Conservation (phyloP, 1,140 invertebrate genomes). For the Bicyclus anynana region DNA sequence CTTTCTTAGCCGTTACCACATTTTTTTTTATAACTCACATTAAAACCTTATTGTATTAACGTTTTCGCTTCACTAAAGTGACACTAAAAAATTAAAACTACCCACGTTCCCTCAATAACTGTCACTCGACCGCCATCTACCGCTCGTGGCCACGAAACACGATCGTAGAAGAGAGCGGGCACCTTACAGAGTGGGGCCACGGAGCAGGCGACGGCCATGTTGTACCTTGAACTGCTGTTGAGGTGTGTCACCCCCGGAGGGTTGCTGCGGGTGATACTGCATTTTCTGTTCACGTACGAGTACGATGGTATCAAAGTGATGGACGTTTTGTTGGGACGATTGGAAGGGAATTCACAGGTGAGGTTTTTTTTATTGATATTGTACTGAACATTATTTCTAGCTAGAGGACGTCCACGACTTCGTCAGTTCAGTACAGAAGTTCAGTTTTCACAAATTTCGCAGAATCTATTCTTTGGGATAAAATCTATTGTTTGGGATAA, state of each 20-base stretch:
- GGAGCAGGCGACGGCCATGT: conserved; percentile 93
- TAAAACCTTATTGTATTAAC: neutral
- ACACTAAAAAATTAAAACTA: neutral
- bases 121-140: conserved; percentile 42
- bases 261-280: conserved; percentile 88
- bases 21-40: neutral
- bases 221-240: conserved; percentile 93
- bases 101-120: conserved; percentile 26
- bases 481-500: too few relatives aligned
- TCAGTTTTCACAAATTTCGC: too few relatives aligned
- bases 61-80: neutral
- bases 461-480: too few relatives aligned
- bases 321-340: conserved; percentile 86
- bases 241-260: conserved; percentile 91
- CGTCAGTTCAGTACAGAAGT: too few relatives aligned
- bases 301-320: conserved; percentile 89
- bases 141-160: conserved; percentile 31
- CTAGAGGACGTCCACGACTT: too few relatives aligned
- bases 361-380: too few relatives aligned
- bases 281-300: conserved; percentile 90
- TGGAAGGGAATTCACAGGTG: conserved; percentile 85
- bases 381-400: too few relatives aligned
- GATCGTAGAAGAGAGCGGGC: conserved; percentile 66
- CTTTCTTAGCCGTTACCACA: too few relatives aligned
- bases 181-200: conserved; percentile 86